Conservation (phyloP, 2,113 vertebrate species). For the Heterotilapia buettikoferi region DNA sequence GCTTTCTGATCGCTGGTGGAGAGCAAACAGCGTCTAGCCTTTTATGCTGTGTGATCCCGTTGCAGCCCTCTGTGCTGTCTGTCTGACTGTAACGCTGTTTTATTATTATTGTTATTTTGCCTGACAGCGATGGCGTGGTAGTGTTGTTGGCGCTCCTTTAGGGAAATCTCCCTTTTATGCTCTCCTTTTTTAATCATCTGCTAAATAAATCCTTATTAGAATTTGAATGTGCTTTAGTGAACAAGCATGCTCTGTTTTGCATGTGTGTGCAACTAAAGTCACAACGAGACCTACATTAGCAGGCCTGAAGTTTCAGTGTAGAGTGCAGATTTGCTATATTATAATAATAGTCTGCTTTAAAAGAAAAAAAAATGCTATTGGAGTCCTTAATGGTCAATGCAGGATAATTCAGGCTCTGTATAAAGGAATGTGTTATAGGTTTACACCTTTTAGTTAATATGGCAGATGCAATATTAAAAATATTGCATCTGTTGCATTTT, state of each 20-base stretch:
- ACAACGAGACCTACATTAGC: background rate
- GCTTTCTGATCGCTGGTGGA: constrained; percentile 30
- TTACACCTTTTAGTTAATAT: background rate
- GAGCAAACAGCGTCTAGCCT: constrained; percentile 29
- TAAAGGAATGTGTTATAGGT: background rate
- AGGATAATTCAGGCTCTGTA: background rate
- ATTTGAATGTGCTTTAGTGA: constrained; percentile 24
- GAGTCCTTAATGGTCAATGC: background rate
- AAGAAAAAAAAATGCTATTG: background rate
- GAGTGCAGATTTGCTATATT: background rate
- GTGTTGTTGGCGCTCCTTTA: constrained; percentile 51
- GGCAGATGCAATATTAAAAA: background rate
- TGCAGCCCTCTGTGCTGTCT: background rate
- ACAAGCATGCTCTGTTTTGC: background rate
- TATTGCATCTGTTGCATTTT: background rate
- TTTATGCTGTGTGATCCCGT: constrained; percentile 27
- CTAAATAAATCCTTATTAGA: constrained; percentile 36
- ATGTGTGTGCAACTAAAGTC: background rate
- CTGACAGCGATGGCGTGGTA: constrained; percentile 31
- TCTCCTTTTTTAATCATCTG: background rate
- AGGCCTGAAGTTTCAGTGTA: background rate
- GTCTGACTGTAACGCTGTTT: background rate
- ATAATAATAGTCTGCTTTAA: background rate
- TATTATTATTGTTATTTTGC: background rate
- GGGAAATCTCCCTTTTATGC: constrained; percentile 12